Base-by-base conservation (phyloP, 2,888 invertebrate species). In the Cerceris rybyensis region DNA sequence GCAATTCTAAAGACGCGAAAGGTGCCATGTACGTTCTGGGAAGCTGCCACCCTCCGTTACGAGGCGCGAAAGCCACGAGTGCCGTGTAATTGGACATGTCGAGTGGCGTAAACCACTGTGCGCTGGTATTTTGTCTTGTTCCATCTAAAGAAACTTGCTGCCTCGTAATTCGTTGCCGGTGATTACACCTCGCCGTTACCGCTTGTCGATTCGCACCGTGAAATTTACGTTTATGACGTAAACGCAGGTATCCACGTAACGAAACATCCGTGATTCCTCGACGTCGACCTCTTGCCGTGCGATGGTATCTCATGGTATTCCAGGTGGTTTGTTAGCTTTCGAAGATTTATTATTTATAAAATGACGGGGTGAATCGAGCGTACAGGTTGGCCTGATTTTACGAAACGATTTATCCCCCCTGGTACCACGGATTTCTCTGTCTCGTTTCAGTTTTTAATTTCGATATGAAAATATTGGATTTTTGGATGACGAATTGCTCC, bases 41-140 rank as follows among this genome's bases (percentile, higher is more conserved):
- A 82, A 68, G 52, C 72, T 76, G 80, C 78, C 80, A 80, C 65
- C 74, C 81, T 78, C 74, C 79, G 74, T 77, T 81, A 76, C 81
- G 76, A 82, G 82, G 87, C 84, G 87, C 83, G 85, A 86, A 87
- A 84, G 82, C 79, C 84, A 83, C 84, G 84, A 88, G 82, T 80
- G 76, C 79, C 88, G 83, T 87, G 86, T 89, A 90, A 90, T 90
- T 90, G 86, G 84, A 88, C 85, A 85, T 84, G 90, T 88, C 84
- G 85, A 86, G 84, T 82, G 82, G 78, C 77, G 80, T 70, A 70
- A 83, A 74, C 79, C 60, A 64, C 50, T 57, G 66, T 17, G 67
- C 28, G 28, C 63, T 70, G 58, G 69, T 71, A 78, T 87, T 86
- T 81, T 67, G 78, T 81, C 78, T 79, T 70, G 78, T 70, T 69